Percentiles rank a stretch among this genome's conserved stretches.
Evolutionary conservation across 2,113 vertebrate species (phyloP).

Genomic region (Rhineura floridana): DNA sequence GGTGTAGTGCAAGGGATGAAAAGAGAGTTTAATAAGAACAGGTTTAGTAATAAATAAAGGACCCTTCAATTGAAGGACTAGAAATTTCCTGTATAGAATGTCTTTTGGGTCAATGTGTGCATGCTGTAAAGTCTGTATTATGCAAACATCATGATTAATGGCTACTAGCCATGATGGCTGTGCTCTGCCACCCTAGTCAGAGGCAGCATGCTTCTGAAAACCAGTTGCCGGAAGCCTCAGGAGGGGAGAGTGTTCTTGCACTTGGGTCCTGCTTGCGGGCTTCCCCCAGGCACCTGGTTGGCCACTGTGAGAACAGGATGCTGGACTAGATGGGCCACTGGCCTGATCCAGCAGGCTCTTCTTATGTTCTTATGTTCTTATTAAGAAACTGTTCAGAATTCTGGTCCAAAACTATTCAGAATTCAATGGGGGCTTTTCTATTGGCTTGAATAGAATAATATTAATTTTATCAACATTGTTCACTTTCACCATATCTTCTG

Average conservation of each 20-base stretch:
- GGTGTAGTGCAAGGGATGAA: not conserved
- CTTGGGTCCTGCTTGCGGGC: too few relatives aligned
- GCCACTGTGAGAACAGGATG: too few relatives aligned
- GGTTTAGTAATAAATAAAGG: too few relatives aligned
- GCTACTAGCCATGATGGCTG: too few relatives aligned
- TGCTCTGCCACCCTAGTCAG: too few relatives aligned
- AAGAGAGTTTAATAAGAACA: not conserved
- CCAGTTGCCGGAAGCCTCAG: too few relatives aligned
- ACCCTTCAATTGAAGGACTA: not conserved
- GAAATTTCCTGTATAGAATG: not conserved
- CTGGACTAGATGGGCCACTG: too few relatives aligned
- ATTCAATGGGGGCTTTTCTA: not conserved
- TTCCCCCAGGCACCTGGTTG: too few relatives aligned
- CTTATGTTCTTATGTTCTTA: too few relatives aligned
- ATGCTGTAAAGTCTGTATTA: not conserved
- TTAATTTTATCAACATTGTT: not conserved
- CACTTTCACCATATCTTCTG: not conserved
- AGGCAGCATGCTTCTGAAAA: too few relatives aligned
- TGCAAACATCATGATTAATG: not conserved
- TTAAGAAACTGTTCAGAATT: not conserved
- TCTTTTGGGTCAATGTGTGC: not conserved
- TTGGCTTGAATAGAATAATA: not conserved
- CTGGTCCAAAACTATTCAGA: not conserved
- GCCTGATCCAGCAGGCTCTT: too few relatives aligned
- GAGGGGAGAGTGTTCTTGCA: too few relatives aligned